Conservation (phyloP, 37 sponge, comb jelly and placozoan genomes). For the Amphimedon queenslandica region DNA sequence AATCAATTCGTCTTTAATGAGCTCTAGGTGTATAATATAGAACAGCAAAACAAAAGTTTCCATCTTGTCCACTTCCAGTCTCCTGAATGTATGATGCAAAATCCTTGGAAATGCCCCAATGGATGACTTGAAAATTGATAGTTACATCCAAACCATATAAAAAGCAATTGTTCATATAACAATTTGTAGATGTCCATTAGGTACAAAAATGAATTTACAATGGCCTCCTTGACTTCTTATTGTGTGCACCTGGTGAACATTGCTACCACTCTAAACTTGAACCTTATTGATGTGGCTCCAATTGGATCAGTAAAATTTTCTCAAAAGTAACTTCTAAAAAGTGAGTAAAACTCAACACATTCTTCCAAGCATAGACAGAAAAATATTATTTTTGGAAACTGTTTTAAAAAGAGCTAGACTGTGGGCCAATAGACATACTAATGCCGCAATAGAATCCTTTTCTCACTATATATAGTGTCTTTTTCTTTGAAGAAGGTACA, state of each 20-base stretch:
- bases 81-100: constrained; percentile 21
- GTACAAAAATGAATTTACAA: neutral
- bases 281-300: constrained; percentile 12
- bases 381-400: constrained; percentile 17
- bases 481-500: neutral
- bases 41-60: constrained; percentile 3
- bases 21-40: neutral
- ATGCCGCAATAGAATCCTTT: too few species aligned
- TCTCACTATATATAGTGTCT: too few species aligned
- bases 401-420: too few species aligned
- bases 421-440: too few species aligned
- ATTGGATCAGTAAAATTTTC: constrained; percentile 14
- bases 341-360: constrained; percentile 8
- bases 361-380: constrained; percentile 21
- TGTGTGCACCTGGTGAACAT: constrained; percentile 39
- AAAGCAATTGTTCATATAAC: constrained; percentile 33
- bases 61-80: constrained; percentile 33
- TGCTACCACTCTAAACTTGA: constrained; percentile 23
- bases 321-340: constrained; percentile 9
- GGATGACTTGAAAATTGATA: neutral
- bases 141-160: constrained; percentile 25
- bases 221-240: constrained; percentile 17
- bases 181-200: neutral
- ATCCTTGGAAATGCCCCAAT: constrained; percentile 23
- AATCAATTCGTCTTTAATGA: neutral